phyloP scores from a whole-genome alignment of 53 echinoderm and acorn worm species.

The Antedon mediterranea region DNA sequence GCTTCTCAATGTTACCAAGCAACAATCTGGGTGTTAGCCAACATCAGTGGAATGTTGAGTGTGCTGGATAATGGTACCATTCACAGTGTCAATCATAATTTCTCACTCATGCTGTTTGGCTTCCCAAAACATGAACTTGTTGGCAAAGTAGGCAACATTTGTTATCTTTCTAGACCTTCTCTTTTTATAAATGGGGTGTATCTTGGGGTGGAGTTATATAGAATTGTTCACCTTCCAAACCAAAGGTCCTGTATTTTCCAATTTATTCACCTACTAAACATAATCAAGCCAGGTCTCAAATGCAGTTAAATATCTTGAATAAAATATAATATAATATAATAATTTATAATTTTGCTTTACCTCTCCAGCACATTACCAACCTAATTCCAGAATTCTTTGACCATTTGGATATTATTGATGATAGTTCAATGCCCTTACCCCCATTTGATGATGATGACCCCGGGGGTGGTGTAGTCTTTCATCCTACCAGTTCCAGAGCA shows the following conservation, averaged over 20 bases:
- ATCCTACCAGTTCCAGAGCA: background rate
- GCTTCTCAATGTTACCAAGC: slow-evolving; percentile 35
- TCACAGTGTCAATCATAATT: slow-evolving; percentile 87
- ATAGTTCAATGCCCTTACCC: slow-evolving; percentile 86
- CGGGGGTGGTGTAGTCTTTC: slow-evolving; percentile 1
- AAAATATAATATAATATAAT: too few relatives aligned
- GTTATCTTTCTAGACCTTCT: too few relatives aligned
- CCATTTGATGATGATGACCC: slow-evolving; percentile 90
- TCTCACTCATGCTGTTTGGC: slow-evolving; percentile 80
- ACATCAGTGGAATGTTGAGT: slow-evolving; percentile 93
- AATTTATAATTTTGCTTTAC: background rate
- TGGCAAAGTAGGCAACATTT: slow-evolving; percentile 54
- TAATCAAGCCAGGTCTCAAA: too few relatives aligned
- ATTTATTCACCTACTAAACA: too few relatives aligned
- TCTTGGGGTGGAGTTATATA: too few relatives aligned
- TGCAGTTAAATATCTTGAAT: too few relatives aligned
- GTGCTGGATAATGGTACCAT: slow-evolving; percentile 71
- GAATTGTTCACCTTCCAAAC: too few relatives aligned
- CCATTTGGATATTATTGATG: slow-evolving; percentile 78
- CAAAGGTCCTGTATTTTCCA: too few relatives aligned
- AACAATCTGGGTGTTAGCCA: slow-evolving; percentile 85
- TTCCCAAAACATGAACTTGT: slow-evolving; percentile 57
- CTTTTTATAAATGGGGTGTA: too few relatives aligned
- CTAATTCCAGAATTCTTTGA: slow-evolving; percentile 93
- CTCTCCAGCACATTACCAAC: slow-evolving; percentile 62